These are phyloP conservation scores for Tryphoninae sp. DNA, from an alignment of 2,888 invertebrate genomes.

Conservation along the genomic window DNA sequence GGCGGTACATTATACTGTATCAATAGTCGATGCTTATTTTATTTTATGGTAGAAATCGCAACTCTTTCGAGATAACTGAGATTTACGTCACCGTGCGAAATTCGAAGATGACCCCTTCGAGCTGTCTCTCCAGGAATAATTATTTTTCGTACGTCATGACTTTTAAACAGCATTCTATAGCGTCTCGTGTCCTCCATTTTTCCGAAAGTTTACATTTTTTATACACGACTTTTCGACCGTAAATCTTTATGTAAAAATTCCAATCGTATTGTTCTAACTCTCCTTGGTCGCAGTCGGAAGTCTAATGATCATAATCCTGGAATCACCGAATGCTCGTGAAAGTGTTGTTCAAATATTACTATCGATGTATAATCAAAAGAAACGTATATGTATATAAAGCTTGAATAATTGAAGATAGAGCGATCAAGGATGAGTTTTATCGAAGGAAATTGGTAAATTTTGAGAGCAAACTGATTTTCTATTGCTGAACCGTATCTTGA, in stretches of 20 bases:
- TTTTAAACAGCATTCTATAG: not conserved
- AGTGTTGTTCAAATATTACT: conserved; percentile 15
- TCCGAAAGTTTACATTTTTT: not conserved
- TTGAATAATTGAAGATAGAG: not conserved
- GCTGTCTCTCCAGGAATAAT: conserved; percentile 11
- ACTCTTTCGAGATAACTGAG: conserved; percentile 48
- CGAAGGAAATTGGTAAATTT: conserved; percentile 27
- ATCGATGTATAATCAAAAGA: conserved; percentile 14
- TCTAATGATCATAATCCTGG: not conserved
- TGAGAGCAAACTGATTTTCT: not conserved
- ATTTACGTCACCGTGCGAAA: conserved; percentile 62
- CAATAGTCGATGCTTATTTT: not conserved
- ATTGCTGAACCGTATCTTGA: too few species aligned
- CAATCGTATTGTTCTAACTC: not conserved
- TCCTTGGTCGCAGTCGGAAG: conserved; percentile 16
- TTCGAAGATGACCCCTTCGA: conserved; percentile 55
- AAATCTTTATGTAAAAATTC: not conserved
- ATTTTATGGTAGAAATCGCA: not conserved
- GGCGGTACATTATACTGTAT: conserved; percentile 1
- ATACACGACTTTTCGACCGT: not conserved
- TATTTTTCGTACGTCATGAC: conserved; percentile 15
- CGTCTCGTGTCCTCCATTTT: not conserved
- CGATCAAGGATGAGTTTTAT: conserved; percentile 14
- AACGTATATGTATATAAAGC: not conserved
- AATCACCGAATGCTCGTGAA: not conserved